Base-by-base conservation (phyloP, 2,888 invertebrate species). In the Dolichomitus sp. region DNA sequence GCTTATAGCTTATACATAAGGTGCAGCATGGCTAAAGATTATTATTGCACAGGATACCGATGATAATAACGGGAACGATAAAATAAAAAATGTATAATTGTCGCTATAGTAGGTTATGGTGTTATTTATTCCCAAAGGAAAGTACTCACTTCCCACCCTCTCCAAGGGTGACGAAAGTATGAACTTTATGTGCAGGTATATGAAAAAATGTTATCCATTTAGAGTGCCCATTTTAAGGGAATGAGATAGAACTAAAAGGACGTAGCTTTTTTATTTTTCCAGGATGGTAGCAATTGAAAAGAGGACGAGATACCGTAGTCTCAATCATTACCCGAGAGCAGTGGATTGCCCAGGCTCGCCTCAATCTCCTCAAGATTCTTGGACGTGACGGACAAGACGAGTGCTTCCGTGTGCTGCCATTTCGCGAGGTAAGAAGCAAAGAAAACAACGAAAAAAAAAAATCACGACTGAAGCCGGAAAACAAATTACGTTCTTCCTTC, bases 401-500 rank as follows among this genome's bases (percentile, higher is more conserved):
- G 48, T 61, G 72, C 57, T 70, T 81, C 52, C 59, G n/a, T 48
- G 48, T 69, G 40, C 52, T 23, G 23, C 45, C 12, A 37, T 23
- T 37, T 40, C 40, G 52, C 50, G 42, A 72, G 76, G 52, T 74
- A 52, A 57, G 68, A 78, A 69, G 50, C 73, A 66, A 63, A 50
- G 19, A 37, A 63, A 66, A 57, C 63, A 61, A 19, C 70, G 70
- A 48, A 85, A 40, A 65, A 40, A 74, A 84, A 68, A 61, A 57
- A 72, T 80, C 76, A 86, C 81, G 84, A 88, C 80, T 85, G 88
- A 85, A 89, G 88, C 86, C 80, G 85, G 87, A 88, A 90, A 90
- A 90, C 89, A 90, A 90, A 90, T 90, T 90, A 89, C 89, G 87
- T 81, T 85, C 78, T 73, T 79, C 52, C 79, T 80, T 87, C 86